Percentiles rank a stretch among this genome's conserved stretches.
Conservation (phyloP, 1,140 invertebrate species). For the Ectropis grisescens region DNA sequence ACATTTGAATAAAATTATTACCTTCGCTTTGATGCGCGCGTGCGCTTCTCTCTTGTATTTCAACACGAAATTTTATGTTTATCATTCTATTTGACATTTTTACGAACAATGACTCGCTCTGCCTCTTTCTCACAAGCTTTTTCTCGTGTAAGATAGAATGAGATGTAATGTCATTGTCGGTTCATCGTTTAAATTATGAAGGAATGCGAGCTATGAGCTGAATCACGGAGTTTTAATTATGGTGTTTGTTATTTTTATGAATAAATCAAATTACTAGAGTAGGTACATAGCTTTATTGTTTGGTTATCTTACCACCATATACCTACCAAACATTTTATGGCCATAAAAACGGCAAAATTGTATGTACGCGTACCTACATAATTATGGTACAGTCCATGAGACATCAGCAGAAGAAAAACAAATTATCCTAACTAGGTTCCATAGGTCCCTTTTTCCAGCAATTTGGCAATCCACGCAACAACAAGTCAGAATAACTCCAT, state of each 20-base stretch:
- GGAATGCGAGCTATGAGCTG: constrained; percentile 43
- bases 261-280: constrained; percentile 23
- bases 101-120: constrained; percentile 50
- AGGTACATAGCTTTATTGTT: constrained; percentile 2
- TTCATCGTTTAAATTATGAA: constrained; percentile 31
- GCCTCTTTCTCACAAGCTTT: constrained; percentile 20
- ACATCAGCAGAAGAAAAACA: too few relatives aligned
- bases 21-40: constrained; percentile 28
- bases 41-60: constrained; percentile 33
- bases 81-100: constrained; percentile 66
- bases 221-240: constrained; percentile 51
- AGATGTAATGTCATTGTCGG: constrained; percentile 38
- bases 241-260: constrained; percentile 21
- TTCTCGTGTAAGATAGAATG: constrained; percentile 20
- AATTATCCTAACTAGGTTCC: too few relatives aligned
- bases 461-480: too few relatives aligned
- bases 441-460: too few relatives aligned
- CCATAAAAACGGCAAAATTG: too few relatives aligned
- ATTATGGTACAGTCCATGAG: too few relatives aligned
- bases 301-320: too few relatives aligned
- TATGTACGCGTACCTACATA: too few relatives aligned
- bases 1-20: constrained; percentile 43
- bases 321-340: too few relatives aligned
- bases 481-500: too few relatives aligned
- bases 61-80: constrained; percentile 60